These are phyloP conservation scores for Heliconius eleuchia DNA, from an alignment of 1,140 invertebrate species.

Conservation along the genomic window DNA sequence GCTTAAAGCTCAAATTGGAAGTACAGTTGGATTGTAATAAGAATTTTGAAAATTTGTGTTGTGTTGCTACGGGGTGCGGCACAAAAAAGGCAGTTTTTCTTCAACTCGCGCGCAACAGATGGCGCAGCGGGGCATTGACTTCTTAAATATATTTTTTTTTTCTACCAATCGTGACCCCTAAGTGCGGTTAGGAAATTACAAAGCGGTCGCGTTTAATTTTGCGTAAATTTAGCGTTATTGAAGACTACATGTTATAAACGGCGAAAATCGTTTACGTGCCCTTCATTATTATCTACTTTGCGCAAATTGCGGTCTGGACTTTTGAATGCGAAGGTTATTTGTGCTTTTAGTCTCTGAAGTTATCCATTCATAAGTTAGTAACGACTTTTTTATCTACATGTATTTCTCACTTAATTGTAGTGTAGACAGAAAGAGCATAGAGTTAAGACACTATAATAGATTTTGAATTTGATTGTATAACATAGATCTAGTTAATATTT, in stretches of 20 bases:
- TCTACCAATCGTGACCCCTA: slow-evolving; percentile 64
- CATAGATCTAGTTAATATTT: no score
- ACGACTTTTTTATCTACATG: not conserved
- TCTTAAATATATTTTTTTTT: slow-evolving; percentile 62
- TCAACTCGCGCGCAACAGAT: slow-evolving; percentile 63
- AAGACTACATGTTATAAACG: slow-evolving; percentile 21
- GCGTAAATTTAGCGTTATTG: slow-evolving; percentile 41
- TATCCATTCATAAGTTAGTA: not conserved
- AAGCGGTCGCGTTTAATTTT: slow-evolving; percentile 55
- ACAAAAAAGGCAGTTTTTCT: slow-evolving; percentile 57
- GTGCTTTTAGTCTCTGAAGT: not conserved
- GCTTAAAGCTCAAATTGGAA: not conserved
- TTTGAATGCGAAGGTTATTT: slow-evolving; percentile 5
- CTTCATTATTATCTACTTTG: slow-evolving; percentile 18
- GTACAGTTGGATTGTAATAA: not conserved
- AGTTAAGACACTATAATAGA: not conserved
- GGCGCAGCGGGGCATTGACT: slow-evolving; percentile 69
- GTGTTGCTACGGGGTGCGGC: slow-evolving; percentile 54
- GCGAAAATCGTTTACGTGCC: slow-evolving; percentile 24
- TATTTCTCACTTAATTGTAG: not conserved
- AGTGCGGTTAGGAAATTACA: slow-evolving; percentile 63
- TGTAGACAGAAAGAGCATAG: not conserved
- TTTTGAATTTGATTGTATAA: not conserved
- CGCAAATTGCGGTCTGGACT: slow-evolving; percentile 12
- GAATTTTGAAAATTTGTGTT: slow-evolving; percentile 20